Conservation (phyloP, 37 sponge, comb jelly and placozoan genomes). For the Cliona cf. orientalis region DNA sequence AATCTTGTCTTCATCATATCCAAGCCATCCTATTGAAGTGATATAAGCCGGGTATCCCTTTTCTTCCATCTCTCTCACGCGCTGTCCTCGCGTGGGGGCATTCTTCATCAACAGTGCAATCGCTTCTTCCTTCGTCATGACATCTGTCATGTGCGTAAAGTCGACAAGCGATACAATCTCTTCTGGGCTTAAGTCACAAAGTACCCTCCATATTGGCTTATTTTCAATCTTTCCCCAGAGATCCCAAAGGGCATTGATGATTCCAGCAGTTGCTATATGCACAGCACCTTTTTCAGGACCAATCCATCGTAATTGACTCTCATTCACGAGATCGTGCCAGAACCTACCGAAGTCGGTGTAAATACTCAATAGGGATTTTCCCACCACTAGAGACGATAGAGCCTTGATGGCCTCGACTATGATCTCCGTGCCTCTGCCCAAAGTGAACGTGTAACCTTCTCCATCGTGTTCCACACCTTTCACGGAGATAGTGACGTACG, state of each 20-base stretch:
- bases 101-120: conserved; percentile 53
- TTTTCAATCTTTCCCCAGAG: conserved; percentile 87
- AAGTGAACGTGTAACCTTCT: conserved; percentile 88
- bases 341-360: conserved; percentile 73
- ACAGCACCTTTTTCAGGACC: conserved; percentile 90
- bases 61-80: conserved; percentile 43
- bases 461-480: conserved; percentile 45
- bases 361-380: conserved; percentile 60
- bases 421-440: conserved; percentile 90
- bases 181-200: conserved; percentile 68
- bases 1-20: conserved; percentile 82
- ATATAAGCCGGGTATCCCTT: conserved; percentile 84
- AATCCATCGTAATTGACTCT: conserved; percentile 90
- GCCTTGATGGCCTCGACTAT: conserved; percentile 59
- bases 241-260: conserved; percentile 92
- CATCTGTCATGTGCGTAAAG: conserved; percentile 80
- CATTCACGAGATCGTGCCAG: conserved; percentile 77
- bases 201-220: conserved; percentile 83
- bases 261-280: conserved; percentile 82
- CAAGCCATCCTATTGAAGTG: conserved; percentile 90
- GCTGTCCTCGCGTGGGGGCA: conserved; percentile 24
- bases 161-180: conserved; percentile 81
- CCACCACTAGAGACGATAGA: conserved; percentile 56
- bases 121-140: conserved; percentile 74
- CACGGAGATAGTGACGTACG: conserved; percentile 81